These are phyloP conservation scores for Stenodema calcarata DNA, from an alignment of 2,888 invertebrate species.

Conservation along the genomic window DNA sequence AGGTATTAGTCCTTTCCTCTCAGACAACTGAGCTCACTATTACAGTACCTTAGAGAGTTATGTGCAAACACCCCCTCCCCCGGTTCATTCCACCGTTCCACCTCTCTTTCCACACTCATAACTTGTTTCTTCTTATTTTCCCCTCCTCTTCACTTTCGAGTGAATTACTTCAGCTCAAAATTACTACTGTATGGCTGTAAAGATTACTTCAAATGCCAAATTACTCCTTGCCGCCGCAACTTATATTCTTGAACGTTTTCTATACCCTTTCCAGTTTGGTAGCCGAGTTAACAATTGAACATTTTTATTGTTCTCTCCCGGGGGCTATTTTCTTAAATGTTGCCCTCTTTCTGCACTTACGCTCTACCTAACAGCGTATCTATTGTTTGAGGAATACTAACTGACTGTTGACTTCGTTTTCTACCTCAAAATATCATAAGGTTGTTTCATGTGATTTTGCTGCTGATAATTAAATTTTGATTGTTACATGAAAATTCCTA, in stretches of 20 bases:
- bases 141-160: neutral
- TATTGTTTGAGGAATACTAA: constrained; percentile 5
- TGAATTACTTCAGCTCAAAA: constrained; percentile 23
- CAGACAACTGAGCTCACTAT: constrained; percentile 22
- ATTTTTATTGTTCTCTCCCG: constrained; percentile 11
- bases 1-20: neutral
- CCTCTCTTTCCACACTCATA: neutral
- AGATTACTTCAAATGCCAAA: constrained; percentile 32
- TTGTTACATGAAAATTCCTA: no score
- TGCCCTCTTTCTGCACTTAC: constrained; percentile 12
- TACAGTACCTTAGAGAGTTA: constrained; percentile 18
- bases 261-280: neutral
- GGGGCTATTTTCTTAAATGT: constrained; percentile 24
- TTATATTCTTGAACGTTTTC: neutral
- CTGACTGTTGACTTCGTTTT: no score
- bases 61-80: constrained; percentile 15
- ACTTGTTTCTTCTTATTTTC: neutral
- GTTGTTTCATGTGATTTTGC: no score
- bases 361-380: neutral
- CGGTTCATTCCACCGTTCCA: no score
- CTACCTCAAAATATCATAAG: no score
- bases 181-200: constrained; percentile 27
- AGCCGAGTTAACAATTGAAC: constrained; percentile 15
- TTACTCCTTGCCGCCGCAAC: constrained; percentile 16
- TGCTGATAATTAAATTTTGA: no score